Percentiles rank a stretch among this genome's conserved stretches.
These are phyloP conservation scores for Capromys pilorides DNA, from an alignment of 2,797 vertebrate species.

Conservation along the genomic window DNA sequence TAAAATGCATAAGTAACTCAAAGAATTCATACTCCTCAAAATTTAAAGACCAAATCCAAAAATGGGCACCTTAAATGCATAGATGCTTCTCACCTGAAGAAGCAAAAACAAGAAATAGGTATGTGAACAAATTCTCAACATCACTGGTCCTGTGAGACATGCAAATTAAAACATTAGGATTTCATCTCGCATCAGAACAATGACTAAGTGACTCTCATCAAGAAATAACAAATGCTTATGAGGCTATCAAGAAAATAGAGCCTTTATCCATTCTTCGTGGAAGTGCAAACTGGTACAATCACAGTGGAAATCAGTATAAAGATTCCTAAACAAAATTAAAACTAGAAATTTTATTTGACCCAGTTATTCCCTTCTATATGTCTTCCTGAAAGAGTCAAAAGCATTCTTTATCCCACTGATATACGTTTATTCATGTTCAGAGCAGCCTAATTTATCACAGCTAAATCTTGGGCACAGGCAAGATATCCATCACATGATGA, in stretches of 20 bases:
- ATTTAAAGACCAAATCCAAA: not conserved
- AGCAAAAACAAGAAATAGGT: not conserved
- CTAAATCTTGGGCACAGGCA: not conserved
- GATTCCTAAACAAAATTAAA: not conserved
- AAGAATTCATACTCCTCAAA: not conserved
- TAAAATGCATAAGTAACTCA: not conserved
- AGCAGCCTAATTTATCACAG: not conserved
- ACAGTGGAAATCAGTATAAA: not conserved
- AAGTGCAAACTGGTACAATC: not conserved
- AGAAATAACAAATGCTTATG: not conserved
- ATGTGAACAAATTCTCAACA: not conserved
- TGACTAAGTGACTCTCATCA: not conserved
- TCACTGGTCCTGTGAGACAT: not conserved
- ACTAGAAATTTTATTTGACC: not conserved
- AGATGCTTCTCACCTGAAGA: not conserved
- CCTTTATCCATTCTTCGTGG: not conserved
- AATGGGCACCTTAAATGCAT: not conserved
- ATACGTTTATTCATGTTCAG: not conserved
- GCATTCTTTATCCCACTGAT: not conserved
- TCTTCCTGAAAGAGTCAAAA: not conserved
- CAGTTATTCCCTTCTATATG: not conserved
- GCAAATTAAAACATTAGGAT: not conserved
- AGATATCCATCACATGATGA: not conserved
- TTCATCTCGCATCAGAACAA: not conserved
- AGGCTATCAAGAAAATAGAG: not conserved